A percentile compares a stretch with the other conserved stretches of the same genome.
These are phyloP conservation scores for Drosophila putrida DNA, from an alignment of 2,888 invertebrate genomes.

Conservation along the genomic window DNA sequence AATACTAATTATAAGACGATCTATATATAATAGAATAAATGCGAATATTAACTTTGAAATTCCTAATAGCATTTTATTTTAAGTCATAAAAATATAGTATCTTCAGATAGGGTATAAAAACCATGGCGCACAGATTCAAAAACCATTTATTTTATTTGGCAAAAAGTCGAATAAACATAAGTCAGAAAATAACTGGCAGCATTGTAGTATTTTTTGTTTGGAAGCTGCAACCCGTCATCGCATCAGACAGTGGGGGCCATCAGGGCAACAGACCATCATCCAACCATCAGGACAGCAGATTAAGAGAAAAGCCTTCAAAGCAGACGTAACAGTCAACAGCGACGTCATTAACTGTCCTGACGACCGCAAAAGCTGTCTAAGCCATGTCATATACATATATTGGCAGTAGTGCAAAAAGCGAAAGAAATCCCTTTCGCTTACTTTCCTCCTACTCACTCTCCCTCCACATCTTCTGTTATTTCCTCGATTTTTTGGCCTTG, in stretches of 20 bases:
- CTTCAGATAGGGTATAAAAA: conserved; percentile 1
- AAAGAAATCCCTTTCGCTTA: conserved; percentile 42
- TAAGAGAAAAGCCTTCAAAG: conserved; percentile 71
- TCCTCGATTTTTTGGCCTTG: conserved; percentile 37
- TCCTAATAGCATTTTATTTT: neutral
- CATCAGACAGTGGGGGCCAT: neutral
- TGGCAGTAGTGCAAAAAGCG: conserved; percentile 44
- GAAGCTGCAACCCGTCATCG: conserved; percentile 5
- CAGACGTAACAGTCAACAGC: conserved; percentile 66
- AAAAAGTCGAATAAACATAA: conserved; percentile 10
- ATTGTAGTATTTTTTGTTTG: conserved; percentile 3
- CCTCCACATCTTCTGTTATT: neutral
- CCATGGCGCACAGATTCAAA: neutral
- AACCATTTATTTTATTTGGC: neutral
- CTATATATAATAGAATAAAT: too few species aligned
- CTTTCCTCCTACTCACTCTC: neutral
- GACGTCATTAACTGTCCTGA: conserved; percentile 60
- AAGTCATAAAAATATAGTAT: neutral
- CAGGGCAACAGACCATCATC: conserved; percentile 2
- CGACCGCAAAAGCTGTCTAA: conserved; percentile 74
- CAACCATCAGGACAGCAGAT: conserved; percentile 33
- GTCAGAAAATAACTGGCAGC: conserved; percentile 18
- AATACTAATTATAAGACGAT: too few species aligned
- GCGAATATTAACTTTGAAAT: too few species aligned
- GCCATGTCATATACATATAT: conserved; percentile 54